Percentiles rank a stretch among this genome's conserved stretches.
Evolutionary conservation across 2,113 vertebrate genomes (phyloP).

Genomic region (Tenrec ecaudatus): DNA sequence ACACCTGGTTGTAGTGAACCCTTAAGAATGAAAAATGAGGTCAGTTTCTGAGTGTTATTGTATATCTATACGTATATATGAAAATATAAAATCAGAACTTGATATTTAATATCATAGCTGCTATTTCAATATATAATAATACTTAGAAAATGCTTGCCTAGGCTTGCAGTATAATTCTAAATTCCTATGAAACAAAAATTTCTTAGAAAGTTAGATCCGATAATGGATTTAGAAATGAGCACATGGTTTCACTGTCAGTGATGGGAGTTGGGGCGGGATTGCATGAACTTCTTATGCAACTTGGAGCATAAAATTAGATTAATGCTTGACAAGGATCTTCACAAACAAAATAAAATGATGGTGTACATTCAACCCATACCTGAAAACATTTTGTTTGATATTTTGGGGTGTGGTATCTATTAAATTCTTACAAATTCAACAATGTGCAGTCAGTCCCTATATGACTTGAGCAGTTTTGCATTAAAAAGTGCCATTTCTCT

Average conservation of each 20-base stretch:
- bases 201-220: slow-evolving; percentile 38
- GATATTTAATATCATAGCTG: neutral
- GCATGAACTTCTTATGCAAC: slow-evolving; percentile 20
- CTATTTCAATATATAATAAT: slow-evolving; percentile 4
- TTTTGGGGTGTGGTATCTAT: neutral
- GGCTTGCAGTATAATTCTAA: neutral
- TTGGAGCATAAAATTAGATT: slow-evolving; percentile 43
- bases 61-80: neutral
- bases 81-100: slow-evolving; percentile 47
- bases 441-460: neutral
- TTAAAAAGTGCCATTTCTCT: neutral
- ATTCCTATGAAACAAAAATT: slow-evolving; percentile 33
- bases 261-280: neutral
- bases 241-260: neutral
- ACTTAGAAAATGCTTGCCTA: slow-evolving; percentile 33
- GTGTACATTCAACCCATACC: neutral
- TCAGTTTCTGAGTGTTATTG: slow-evolving; percentile 14
- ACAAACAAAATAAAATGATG: neutral
- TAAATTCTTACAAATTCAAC: neutral
- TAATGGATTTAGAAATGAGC: slow-evolving; percentile 42
- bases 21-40: slow-evolving; percentile 37
- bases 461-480: neutral
- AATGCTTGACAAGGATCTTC: neutral
- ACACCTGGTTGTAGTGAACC: neutral
- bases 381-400: neutral